These are phyloP conservation scores for Amblyjoppa proteus DNA, from an alignment of 2,888 invertebrate genomes.

Conservation along the genomic window DNA sequence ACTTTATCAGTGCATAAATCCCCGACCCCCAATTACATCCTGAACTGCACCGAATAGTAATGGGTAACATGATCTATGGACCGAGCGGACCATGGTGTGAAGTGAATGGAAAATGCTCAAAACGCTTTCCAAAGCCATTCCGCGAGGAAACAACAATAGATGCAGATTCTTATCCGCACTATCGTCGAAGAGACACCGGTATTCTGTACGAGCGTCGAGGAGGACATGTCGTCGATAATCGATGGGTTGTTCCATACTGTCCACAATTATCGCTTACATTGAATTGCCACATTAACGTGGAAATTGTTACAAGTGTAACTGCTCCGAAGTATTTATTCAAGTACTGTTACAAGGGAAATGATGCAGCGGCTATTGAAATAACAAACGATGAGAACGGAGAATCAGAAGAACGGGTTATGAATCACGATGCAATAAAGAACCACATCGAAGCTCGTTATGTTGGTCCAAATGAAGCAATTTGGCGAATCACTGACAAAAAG, in stretches of 20 bases:
- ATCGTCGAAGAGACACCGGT: slow-evolving; percentile 70
- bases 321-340: slow-evolving; percentile 63
- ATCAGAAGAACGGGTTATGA: not conserved
- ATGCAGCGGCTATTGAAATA: slow-evolving; percentile 33
- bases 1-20: too few species aligned
- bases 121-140: slow-evolving; percentile 73
- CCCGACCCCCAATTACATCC: too few species aligned
- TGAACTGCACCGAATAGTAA: too few species aligned
- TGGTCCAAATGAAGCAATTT: slow-evolving; percentile 29
- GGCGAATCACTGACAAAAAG: slow-evolving; percentile 62
- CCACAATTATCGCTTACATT: slow-evolving; percentile 49
- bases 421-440: not conserved
- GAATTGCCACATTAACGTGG: slow-evolving; percentile 69
- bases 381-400: not conserved
- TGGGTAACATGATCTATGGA: too few species aligned
- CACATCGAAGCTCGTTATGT: not conserved
- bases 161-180: slow-evolving; percentile 73
- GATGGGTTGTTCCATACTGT: slow-evolving; percentile 42
- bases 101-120: slow-evolving; percentile 63
- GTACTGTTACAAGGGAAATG: slow-evolving; percentile 52
- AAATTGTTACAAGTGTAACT: slow-evolving; percentile 70
- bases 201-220: slow-evolving; percentile 52
- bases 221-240: slow-evolving; percentile 58
- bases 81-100: too few species aligned
- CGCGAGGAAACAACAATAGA: slow-evolving; percentile 65